A percentile compares a stretch with the other conserved stretches of the same genome.
Evolutionary conservation across 2,888 invertebrate species (phyloP).

Genomic region (Mythimna lalbum): DNA sequence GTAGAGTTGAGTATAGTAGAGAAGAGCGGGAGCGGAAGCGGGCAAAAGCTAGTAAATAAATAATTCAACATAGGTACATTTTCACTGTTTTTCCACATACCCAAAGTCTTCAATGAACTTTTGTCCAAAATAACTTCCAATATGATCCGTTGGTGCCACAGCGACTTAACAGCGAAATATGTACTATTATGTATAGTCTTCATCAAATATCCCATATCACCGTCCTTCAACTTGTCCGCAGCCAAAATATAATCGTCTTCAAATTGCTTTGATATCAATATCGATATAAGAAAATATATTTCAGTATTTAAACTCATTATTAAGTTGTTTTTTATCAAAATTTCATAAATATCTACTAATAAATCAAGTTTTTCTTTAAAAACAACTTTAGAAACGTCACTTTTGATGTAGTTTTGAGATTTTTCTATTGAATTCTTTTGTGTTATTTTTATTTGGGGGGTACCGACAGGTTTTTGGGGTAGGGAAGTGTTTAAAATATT

Average conservation of each 20-base stretch:
- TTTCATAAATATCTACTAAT: slow-evolving; percentile 90
- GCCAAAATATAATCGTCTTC: slow-evolving; percentile 76
- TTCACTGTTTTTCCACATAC: no score
- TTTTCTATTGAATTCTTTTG: slow-evolving; percentile 76
- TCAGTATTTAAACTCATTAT: slow-evolving; percentile 92
- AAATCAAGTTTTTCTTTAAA: slow-evolving; percentile 89
- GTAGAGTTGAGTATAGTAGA: no score
- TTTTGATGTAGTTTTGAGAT: slow-evolving; percentile 76
- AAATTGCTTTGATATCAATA: slow-evolving; percentile 90
- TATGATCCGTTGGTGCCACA: slow-evolving; percentile 91
- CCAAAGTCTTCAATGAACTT: slow-evolving; percentile 90
- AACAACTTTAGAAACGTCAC: slow-evolving; percentile 84
- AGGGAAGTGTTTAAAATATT: slow-evolving; percentile 79
- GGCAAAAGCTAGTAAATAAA: no score
- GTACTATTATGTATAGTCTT: slow-evolving; percentile 92
- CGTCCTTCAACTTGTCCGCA: slow-evolving; percentile 70
- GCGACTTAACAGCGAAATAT: slow-evolving; percentile 93
- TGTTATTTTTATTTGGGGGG: slow-evolving; percentile 80
- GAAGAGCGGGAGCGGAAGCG: no score
- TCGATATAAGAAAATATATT: slow-evolving; percentile 92
- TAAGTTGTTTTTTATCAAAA: slow-evolving; percentile 91
- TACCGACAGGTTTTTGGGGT: slow-evolving; percentile 70
- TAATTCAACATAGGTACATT: no score
- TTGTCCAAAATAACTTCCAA: slow-evolving; percentile 91
- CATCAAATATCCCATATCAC: slow-evolving; percentile 78